Base-by-base conservation (phyloP, 2,888 invertebrate genomes). In the Seira ritae region DNA sequence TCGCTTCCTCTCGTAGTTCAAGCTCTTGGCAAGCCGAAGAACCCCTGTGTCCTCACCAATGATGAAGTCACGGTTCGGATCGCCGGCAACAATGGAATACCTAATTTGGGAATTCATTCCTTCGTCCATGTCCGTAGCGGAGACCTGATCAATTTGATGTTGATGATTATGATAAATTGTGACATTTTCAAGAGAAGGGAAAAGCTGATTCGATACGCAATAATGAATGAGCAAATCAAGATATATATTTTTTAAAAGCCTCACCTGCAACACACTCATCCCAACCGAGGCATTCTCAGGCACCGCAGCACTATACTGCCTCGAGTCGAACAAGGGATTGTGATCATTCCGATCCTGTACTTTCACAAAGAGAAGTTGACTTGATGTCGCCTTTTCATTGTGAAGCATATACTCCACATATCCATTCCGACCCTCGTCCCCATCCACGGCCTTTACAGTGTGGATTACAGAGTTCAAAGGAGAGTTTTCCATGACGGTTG, bases 231-330 rank as follows among this genome's bases (percentile, higher is more conserved):
- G 1, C n/a, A n/a, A n/a, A n/a, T n/a, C n/a, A n/a, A n/a, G n/a
- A n/a, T n/a, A n/a, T n/a, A n/a, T n/a, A n/a, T n/a, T n/a, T n/a
- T n/a, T n/a, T n/a, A n/a, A n/a, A n/a, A n/a, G n/a, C n/a, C n/a
- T n/a, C 91, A 95, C 95, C 93, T 96, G 96, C 60, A 97, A 91
- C 0, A 98, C 96, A 90, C 95, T 96, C 62, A 96, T 96, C 4
- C 98, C 98, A 88, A 97, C 96, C 87, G 96, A 95, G n/a, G 97
- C 96, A 91, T 98, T 97, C 92, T 98, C 98, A 0, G 96, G 95
- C 37, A 97, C 95, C 1, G 95, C 95, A 0, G 97, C 96, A 85
- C 96, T 96, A 90, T 97, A 97, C 90, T 96, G 96, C 90, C 95
- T 95, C 3, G 90, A 90, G 67, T 90, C 89, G 81, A 91, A 91